Base-by-base conservation (phyloP, 2,113 vertebrate genomes). In the Dryoscopus gambensis region DNA sequence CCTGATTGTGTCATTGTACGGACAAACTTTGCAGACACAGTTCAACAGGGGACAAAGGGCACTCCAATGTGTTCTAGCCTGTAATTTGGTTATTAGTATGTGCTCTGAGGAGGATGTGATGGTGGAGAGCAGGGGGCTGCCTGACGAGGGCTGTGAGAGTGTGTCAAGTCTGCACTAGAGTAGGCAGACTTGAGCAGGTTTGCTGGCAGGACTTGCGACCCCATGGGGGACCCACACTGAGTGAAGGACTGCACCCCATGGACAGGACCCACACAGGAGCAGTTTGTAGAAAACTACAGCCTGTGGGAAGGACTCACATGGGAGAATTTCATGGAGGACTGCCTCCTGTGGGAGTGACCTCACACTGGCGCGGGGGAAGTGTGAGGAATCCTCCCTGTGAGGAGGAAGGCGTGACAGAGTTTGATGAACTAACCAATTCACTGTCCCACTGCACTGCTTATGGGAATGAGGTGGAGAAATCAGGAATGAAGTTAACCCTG, bases 81-180 rank as follows among this genome's bases (percentile, higher is more conserved):
- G 3, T 42, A 40, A 57, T 28, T 68, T 35, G 24, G 10, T 68
- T 49, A 23, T 65, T 44, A 77, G 7, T 28, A 9, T 15, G 5
- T 73, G 13, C 16, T 81, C 28, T 55, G 53, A 13, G 27, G 44
- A 83, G 19, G 19, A 6, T 27, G 14, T 33, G 13, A 22, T 15
- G 2, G 28, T 39, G 28, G 40, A 52, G 60, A 35, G 39, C 37
- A 65, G n/a, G 9, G 27, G 42, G 2, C 24, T 82, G 23, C 33
- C 46, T 0, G 0, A 59, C n/a, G 52, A n/a, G 53, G 39, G 5
- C 69, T 74, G 37, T 46, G 37, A 30, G 19, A 13, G 6, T 21
- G 6, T 31, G 27, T 11, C 12, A 64, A 5, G 21, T 80, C 22
- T 57, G 35, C 27, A 7, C 14, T 40, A 14, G 39, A 30, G 33